phyloP scores from a whole-genome alignment of 1,140 invertebrate genomes.

The Coenobita brevimanus region DNA sequence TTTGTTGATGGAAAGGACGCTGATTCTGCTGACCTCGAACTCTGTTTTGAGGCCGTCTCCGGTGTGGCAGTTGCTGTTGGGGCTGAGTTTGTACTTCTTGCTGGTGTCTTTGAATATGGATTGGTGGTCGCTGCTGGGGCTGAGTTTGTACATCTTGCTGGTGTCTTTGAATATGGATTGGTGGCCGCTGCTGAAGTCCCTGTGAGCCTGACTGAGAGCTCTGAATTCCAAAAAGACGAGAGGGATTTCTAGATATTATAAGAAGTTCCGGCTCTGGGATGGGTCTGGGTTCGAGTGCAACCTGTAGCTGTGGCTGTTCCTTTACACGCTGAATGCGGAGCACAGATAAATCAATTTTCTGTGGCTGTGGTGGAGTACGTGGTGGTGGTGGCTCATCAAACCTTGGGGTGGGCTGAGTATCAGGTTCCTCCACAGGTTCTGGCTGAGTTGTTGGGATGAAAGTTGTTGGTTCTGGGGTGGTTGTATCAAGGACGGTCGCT shows the following conservation, averaged over 20 bases:
- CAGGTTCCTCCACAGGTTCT: not conserved
- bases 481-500: not conserved
- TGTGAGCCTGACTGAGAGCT: not conserved
- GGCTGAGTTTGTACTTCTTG: not conserved
- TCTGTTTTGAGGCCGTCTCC: not conserved
- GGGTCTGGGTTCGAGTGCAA: not conserved
- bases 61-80: not conserved
- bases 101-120: not conserved
- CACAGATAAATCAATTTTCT: not conserved
- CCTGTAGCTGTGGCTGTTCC: not conserved
- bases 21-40: too few relatives aligned
- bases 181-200: not conserved
- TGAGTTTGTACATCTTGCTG: not conserved
- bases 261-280: not conserved
- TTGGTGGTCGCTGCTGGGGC: not conserved
- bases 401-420: not conserved
- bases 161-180: not conserved
- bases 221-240: not conserved
- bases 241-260: not conserved
- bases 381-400: not conserved
- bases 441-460: too few relatives aligned
- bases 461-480: not conserved
- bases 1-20: too few relatives aligned
- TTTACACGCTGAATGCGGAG: not conserved
- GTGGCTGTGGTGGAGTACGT: not conserved